Evolutionary conservation across 2,797 vertebrate species (phyloP).

Genomic region (Coluber constrictor): DNA sequence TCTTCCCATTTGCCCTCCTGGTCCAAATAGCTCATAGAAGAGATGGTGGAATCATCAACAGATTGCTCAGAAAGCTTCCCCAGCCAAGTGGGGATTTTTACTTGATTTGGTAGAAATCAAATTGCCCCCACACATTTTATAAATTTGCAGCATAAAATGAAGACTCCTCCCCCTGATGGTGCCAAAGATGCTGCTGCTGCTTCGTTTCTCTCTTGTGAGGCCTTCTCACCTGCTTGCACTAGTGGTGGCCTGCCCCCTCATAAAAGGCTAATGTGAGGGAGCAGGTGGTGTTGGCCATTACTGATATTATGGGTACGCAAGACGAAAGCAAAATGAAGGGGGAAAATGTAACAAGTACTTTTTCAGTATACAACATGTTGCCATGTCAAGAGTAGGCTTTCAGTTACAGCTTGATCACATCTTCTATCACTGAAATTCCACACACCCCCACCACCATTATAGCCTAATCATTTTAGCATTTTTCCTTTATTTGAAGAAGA

Average conservation of each 20-base stretch:
- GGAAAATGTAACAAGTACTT: neutral
- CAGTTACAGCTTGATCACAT: neutral
- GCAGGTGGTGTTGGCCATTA: neutral
- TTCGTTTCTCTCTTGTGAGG: neutral
- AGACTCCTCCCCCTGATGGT: neutral
- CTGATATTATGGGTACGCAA: neutral
- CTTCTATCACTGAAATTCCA: neutral
- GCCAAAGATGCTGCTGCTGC: neutral
- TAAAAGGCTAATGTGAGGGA: neutral
- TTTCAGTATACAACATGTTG: neutral
- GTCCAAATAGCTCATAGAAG: neutral
- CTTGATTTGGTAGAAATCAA: neutral
- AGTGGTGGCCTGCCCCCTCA: neutral
- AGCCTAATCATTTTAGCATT: neutral
- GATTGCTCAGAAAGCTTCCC: neutral
- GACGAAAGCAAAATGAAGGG: neutral
- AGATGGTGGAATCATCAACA: neutral
- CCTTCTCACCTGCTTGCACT: neutral
- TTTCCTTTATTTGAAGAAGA: neutral
- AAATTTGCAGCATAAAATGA: neutral
- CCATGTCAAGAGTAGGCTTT: neutral
- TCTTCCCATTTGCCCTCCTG: neutral
- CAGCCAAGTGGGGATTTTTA: neutral
- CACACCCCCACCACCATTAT: neutral
- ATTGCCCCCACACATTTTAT: neutral